phyloP scores from a whole-genome alignment of 2,888 invertebrate genomes.

The Tolmerus cingulatus region DNA sequence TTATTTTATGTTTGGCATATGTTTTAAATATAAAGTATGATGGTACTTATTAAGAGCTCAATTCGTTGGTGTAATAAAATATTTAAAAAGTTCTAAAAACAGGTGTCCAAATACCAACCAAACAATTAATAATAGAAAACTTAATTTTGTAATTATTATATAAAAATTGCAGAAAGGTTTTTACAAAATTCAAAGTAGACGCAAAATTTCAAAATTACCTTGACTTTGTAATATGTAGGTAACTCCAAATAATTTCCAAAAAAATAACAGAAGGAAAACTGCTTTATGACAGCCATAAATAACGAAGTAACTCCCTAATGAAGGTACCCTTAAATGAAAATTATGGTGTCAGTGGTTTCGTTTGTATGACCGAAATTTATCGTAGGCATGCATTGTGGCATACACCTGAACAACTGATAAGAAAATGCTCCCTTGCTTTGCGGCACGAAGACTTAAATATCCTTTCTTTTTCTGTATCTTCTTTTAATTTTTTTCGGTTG shows the following conservation, averaged over 20 bases:
- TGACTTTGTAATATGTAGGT: background rate
- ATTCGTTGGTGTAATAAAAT: background rate
- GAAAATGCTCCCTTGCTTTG: background rate
- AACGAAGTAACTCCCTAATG: background rate
- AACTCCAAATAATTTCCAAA: background rate
- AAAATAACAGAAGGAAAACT: background rate
- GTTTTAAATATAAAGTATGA: background rate
- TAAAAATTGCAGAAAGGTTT: too few species aligned
- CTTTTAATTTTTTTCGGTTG: background rate
- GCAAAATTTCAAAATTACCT: background rate
- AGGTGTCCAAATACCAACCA: too few species aligned
- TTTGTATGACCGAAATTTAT: background rate
- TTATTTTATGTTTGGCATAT: background rate
- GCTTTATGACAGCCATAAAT: background rate
- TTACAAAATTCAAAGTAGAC: background rate
- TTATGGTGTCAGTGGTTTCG: background rate
- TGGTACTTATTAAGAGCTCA: background rate
- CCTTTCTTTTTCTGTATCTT: background rate
- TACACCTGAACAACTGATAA: conserved; percentile 7
- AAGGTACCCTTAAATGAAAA: background rate
- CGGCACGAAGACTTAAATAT: background rate
- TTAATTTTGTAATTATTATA: too few species aligned
- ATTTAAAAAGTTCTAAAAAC: background rate
- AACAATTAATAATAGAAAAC: too few species aligned
- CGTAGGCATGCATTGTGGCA: background rate